A percentile compares a stretch with the other conserved stretches of the same genome.
phyloP scores from a whole-genome alignment of 2,797 vertebrate species.

The Gila robusta region DNA sequence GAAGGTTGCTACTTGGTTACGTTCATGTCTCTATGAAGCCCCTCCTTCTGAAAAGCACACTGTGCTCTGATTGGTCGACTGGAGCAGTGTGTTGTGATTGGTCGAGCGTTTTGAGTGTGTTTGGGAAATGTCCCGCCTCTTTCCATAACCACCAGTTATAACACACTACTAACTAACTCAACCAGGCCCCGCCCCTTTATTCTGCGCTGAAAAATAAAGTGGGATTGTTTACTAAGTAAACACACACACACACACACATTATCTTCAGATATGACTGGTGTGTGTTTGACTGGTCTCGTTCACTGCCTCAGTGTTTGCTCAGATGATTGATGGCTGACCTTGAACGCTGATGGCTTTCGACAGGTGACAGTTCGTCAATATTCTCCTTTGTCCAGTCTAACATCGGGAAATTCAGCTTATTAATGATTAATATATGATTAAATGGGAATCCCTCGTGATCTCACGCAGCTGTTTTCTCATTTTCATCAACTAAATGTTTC shows the following conservation, averaged over 20 bases:
- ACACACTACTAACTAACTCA: too few relatives aligned
- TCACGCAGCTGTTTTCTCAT: neutral
- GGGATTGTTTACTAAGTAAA: too few relatives aligned
- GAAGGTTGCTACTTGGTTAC: too few relatives aligned
- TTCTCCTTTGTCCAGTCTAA: conserved; percentile 40
- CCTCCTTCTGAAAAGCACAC: too few relatives aligned
- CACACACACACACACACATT: neutral
- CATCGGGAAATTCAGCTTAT: conserved; percentile 49
- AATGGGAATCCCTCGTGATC: conserved; percentile 33
- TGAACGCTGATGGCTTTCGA: conserved; percentile 54
- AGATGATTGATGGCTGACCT: conserved; percentile 62
- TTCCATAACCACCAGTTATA: too few relatives aligned
- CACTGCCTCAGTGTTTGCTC: conserved; percentile 36
- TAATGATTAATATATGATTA: conserved; percentile 57
- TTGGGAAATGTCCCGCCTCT: too few relatives aligned
- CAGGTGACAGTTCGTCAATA: conserved; percentile 65
- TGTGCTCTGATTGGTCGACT: too few relatives aligned
- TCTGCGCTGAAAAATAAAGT: too few relatives aligned
- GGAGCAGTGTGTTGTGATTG: too few relatives aligned
- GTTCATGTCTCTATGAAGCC: too few relatives aligned
- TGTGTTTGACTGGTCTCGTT: neutral
- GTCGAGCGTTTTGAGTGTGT: too few relatives aligned
- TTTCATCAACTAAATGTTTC: conserved; percentile 41
- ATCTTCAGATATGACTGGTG: neutral
- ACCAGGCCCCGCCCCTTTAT: too few relatives aligned